A percentile compares a stretch with the other conserved stretches of the same genome.
phyloP scores from a whole-genome alignment of 2,113 vertebrate species.

The Melanotaenia duboulayi region DNA sequence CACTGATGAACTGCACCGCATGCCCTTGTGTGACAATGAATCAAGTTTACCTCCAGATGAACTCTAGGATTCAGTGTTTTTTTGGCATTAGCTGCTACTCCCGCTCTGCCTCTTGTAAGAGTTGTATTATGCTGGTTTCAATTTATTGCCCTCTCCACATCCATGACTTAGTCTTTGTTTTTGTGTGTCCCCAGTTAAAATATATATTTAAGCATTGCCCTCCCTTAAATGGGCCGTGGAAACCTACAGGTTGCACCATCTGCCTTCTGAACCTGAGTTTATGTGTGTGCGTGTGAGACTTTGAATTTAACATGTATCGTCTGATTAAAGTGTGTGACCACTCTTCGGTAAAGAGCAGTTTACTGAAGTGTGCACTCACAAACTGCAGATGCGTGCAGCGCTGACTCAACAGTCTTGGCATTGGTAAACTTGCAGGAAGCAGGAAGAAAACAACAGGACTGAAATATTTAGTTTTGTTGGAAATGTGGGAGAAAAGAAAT shows the following conservation, averaged over 20 bases:
- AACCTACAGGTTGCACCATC: constrained; percentile 67
- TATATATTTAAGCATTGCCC: constrained; percentile 60
- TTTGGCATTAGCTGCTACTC: constrained; percentile 54
- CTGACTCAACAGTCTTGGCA: constrained; percentile 64
- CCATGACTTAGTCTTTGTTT: constrained; percentile 35
- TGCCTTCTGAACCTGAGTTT: constrained; percentile 26
- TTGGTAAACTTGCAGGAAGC: constrained; percentile 34
- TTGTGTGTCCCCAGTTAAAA: constrained; percentile 23
- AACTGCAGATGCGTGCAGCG: constrained; percentile 26
- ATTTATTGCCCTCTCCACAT: constrained; percentile 58
- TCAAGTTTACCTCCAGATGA: constrained; percentile 72
- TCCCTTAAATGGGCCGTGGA: constrained; percentile 47
- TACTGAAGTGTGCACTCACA: background rate
- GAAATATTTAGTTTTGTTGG: constrained; percentile 54
- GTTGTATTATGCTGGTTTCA: constrained; percentile 63
- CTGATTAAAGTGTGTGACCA: constrained; percentile 45
- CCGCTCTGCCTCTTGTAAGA: constrained; percentile 53
- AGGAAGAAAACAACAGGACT: constrained; percentile 42
- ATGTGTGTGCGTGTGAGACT: constrained; percentile 1
- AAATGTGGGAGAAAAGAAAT: constrained; percentile 29
- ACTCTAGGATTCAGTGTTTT: constrained; percentile 51
- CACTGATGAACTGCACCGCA: constrained; percentile 24
- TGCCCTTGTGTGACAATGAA: constrained; percentile 43
- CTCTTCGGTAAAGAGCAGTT: constrained; percentile 23
- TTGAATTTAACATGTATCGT: constrained; percentile 37